These are phyloP conservation scores for Ibidorhyncha struthersii DNA, from an alignment of 2,113 vertebrate genomes.

Conservation along the genomic window DNA sequence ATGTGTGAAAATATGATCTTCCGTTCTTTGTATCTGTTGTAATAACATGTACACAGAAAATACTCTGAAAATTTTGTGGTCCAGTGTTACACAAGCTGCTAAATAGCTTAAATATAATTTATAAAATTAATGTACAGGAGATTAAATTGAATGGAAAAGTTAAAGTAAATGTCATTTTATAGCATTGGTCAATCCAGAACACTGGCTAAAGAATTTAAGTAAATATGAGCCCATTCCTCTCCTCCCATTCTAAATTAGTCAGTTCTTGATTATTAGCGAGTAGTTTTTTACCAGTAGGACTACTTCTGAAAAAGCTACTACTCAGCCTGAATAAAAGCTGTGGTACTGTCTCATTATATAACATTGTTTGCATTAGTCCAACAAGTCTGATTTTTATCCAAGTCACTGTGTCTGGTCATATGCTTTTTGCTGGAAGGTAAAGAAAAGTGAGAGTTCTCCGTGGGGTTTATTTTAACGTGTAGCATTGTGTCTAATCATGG, in stretches of 20 bases:
- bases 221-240: background rate
- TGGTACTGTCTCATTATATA: background rate
- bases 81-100: background rate
- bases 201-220: background rate
- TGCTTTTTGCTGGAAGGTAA: background rate
- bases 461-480: background rate
- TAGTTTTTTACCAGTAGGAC: background rate
- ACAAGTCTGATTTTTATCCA: background rate
- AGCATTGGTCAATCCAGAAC: background rate
- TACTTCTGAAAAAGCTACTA: background rate
- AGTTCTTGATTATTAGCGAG: background rate
- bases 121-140: background rate
- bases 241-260: background rate
- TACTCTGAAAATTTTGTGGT: background rate
- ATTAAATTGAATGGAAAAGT: background rate
- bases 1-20: background rate
- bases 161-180: background rate
- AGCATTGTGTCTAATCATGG: background rate
- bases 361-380: background rate
- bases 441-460: background rate
- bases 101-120: background rate
- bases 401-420: background rate
- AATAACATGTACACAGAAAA: background rate
- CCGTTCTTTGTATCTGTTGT: background rate
- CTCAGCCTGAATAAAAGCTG: background rate